Evolutionary conservation across 2,113 vertebrate genomes (phyloP).

Genomic region (Hippopotamus amphibius): DNA sequence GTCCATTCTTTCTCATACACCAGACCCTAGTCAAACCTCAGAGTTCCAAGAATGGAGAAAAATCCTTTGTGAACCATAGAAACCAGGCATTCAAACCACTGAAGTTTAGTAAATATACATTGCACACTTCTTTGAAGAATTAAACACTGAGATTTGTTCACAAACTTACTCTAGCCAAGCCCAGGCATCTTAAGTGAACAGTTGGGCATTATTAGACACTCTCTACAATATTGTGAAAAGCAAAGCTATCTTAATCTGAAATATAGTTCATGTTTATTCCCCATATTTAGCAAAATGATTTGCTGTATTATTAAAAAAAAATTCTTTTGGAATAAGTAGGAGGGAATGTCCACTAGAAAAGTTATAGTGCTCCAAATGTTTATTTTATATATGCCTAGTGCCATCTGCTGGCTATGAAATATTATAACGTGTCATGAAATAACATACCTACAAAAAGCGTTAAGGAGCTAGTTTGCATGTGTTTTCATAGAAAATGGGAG

Average conservation of each 20-base stretch:
- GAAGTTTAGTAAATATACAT: neutral
- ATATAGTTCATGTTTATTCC: neutral
- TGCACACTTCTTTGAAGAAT: neutral
- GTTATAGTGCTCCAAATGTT: neutral
- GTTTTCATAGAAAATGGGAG: constrained; percentile 9
- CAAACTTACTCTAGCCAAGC: neutral
- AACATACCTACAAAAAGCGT: neutral
- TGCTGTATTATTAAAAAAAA: neutral
- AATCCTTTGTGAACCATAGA: neutral
- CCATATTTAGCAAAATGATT: neutral
- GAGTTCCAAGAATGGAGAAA: neutral
- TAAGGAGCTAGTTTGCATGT: neutral
- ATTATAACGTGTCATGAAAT: neutral
- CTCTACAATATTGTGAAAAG: neutral
- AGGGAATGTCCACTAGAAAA: neutral
- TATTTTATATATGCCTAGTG: neutral
- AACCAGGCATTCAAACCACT: neutral
- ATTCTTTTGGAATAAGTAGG: neutral
- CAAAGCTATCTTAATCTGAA: neutral
- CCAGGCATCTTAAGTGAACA: neutral
- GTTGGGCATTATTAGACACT: neutral
- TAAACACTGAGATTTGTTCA: neutral
- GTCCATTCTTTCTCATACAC: accelerated
- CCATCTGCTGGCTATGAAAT: constrained; percentile 63
- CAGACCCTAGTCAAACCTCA: neutral